A percentile compares a stretch with the other conserved stretches of the same genome.
phyloP scores from a whole-genome alignment of 1,140 invertebrate genomes.

The Capitella teleta region DNA sequence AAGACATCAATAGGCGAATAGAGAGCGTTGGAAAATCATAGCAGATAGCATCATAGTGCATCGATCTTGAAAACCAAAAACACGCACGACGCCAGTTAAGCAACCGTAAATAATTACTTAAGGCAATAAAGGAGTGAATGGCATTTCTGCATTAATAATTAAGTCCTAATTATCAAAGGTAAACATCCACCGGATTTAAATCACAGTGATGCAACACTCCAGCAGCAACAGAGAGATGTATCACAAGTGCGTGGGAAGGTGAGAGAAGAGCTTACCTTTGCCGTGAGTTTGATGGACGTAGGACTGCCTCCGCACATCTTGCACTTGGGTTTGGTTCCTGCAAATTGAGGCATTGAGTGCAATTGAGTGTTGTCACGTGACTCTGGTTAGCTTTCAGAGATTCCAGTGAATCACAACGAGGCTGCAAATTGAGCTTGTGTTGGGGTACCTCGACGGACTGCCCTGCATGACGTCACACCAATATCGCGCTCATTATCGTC shows the following conservation, averaged over 20 bases:
- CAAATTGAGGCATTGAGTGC: background rate
- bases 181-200: background rate
- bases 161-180: background rate
- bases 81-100: background rate
- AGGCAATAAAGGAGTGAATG: background rate
- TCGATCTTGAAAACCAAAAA: background rate
- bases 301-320: constrained; percentile 6
- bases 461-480: too few relatives aligned
- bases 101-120: background rate
- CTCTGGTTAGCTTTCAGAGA: background rate
- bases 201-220: background rate
- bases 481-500: too few relatives aligned
- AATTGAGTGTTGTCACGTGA: background rate
- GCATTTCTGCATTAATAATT: background rate
- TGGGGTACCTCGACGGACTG: too few relatives aligned
- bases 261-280: background rate
- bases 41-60: background rate
- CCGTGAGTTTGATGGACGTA: constrained; percentile 1
- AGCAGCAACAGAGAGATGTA: background rate
- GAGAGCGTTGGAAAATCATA: background rate
- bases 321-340: background rate
- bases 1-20: background rate
- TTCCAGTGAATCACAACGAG: background rate
- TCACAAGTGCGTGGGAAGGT: background rate
- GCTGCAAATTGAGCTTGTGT: background rate